These are phyloP conservation scores for Rhinopomastus cyanomelas DNA, from an alignment of 2,113 vertebrate species.

Conservation along the genomic window DNA sequence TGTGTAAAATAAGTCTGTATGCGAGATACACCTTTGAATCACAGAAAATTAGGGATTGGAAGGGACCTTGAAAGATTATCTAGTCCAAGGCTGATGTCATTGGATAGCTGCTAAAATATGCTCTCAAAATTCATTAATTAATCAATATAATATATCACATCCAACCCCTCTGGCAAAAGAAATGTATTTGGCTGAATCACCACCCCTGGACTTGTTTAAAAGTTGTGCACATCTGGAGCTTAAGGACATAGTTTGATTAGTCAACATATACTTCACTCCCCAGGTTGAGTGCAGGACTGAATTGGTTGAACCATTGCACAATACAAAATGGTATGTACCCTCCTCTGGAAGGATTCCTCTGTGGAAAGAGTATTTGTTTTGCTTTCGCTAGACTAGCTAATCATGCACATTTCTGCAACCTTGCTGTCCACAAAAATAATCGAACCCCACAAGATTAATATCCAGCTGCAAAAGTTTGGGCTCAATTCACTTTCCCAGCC, in stretches of 20 bases:
- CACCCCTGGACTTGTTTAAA: no score
- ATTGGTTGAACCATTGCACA: background rate
- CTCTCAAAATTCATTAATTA: background rate
- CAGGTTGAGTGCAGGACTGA: background rate
- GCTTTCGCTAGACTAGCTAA: background rate
- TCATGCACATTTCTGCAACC: background rate
- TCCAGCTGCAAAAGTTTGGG: constrained; percentile 19
- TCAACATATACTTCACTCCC: background rate
- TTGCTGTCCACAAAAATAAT: background rate
- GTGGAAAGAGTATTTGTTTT: background rate
- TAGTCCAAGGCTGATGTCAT: background rate
- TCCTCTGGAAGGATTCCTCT: background rate
- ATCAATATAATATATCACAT: background rate
- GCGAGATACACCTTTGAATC: background rate
- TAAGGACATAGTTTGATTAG: background rate
- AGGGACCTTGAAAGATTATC: no score
- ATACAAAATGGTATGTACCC: background rate
- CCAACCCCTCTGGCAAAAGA: background rate
- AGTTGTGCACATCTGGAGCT: no score
- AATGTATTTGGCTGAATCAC: background rate
- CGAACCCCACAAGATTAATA: background rate
- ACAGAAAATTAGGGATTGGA: no score
- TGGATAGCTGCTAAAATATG: background rate
- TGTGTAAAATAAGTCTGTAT: background rate
- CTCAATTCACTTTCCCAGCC: background rate